These are phyloP conservation scores for Seriola quinqueradiata DNA, from an alignment of 2,113 vertebrate species.

Conservation along the genomic window DNA sequence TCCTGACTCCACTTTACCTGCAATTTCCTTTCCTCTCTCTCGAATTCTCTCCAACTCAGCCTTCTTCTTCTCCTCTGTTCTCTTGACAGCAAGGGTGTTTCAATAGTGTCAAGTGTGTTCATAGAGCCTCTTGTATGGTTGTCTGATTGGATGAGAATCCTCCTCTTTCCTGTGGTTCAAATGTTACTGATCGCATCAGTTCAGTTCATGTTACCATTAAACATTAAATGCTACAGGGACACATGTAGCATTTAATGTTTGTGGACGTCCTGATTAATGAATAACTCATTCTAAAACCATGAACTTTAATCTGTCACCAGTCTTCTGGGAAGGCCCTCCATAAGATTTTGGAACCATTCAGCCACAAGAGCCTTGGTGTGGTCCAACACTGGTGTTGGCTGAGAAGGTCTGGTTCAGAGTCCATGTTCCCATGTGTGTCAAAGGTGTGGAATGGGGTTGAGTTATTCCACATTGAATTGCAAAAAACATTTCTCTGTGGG, in stretches of 20 bases:
- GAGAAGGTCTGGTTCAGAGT: not conserved
- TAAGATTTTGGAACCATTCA: not conserved
- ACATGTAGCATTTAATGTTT: not conserved
- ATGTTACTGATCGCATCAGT: not conserved
- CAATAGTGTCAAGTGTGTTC: slow-evolving; percentile 32
- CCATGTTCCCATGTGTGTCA: not conserved
- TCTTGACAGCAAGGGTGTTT: slow-evolving; percentile 11
- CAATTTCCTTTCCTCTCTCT: slow-evolving; percentile 35
- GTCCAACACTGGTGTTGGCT: too few relatives aligned
- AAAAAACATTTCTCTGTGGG: too few relatives aligned
- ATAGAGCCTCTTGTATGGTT: not conserved
- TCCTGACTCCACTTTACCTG: slow-evolving; percentile 49
- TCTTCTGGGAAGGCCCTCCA: not conserved
- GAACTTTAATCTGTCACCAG: too few relatives aligned
- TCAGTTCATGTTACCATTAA: not conserved
- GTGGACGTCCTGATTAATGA: not conserved
- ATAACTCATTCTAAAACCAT: not conserved
- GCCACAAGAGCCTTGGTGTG: too few relatives aligned
- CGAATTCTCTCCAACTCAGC: not conserved
- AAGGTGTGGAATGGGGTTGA: not conserved
- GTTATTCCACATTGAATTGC: too few relatives aligned
- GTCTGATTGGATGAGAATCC: not conserved
- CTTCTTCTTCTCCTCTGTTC: not conserved
- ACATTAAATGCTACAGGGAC: too few relatives aligned
- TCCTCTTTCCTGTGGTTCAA: not conserved